Conservation (phyloP, 2,797 vertebrate species). For the Poeciliopsis turneri region DNA sequence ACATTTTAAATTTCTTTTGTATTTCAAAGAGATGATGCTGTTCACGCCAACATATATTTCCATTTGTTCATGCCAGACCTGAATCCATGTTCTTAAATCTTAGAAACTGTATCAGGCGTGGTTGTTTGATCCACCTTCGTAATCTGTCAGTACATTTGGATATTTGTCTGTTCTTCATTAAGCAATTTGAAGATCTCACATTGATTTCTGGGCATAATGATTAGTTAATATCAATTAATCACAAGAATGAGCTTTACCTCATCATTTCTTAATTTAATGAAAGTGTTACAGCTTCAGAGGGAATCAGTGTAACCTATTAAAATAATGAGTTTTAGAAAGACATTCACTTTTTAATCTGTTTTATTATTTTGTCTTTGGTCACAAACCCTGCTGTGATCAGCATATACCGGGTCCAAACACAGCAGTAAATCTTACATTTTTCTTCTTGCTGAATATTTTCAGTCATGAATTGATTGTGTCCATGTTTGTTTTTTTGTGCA, state of each 20-base stretch:
- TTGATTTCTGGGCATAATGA: background rate
- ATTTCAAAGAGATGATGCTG: background rate
- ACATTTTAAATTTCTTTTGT: background rate
- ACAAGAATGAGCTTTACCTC: background rate
- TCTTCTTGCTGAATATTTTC: background rate
- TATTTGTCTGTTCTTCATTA: background rate
- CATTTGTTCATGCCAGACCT: background rate
- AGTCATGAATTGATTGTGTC: background rate
- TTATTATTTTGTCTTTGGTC: background rate
- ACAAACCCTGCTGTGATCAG: background rate
- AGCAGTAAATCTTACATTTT: background rate
- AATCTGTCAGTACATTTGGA: background rate
- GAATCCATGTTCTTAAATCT: background rate
- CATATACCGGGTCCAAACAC: background rate
- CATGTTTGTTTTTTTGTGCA: background rate
- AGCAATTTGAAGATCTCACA: background rate
- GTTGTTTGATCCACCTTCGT: background rate
- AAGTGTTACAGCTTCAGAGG: background rate
- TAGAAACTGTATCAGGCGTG: background rate
- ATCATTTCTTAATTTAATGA: background rate
- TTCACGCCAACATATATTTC: background rate
- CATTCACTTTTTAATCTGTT: background rate
- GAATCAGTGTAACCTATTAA: background rate
- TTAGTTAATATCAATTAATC: background rate
- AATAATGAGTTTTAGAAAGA: background rate